Evolutionary conservation across 2,113 vertebrate species (phyloP), one percentile per base, ranked within the genome.

Genomic region (Corythoichthys haematopterus): DNA sequence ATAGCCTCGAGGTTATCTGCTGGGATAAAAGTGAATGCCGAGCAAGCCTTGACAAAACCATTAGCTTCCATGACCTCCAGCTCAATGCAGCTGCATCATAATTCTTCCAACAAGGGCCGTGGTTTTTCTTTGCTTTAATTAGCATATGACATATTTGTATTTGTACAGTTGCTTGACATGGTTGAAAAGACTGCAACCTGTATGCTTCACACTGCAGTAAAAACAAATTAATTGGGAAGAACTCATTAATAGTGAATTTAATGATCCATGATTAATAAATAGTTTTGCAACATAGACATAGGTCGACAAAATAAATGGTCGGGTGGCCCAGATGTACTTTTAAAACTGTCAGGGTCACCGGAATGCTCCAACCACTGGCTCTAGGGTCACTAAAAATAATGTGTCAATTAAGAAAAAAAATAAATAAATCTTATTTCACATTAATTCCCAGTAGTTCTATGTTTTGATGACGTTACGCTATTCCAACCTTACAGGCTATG

Each of bases 41-140:
- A 77, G 71, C 88, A 83, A 71, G 86, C 68, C 78, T 81, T 69
- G 81, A 88, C 81, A 72, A 81, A 84, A 76, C 79, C 81, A 76
- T 84, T 80, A 76, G 74, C 80, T 79, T 53, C 70, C 57, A 14
- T 84, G 89, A 89, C 87, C 88, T 83, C 63, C 66, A 70, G 75
- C 69, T 80, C 74, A 65, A 71, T 64, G 76, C 28, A 13, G 63
- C 65, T 66, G 76, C 70, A n/a, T 72, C 63, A 72, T 78, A 68
- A 79, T 43, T 84, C 76, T 71, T 52, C 38, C 28, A 61, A 14
- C 37, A 13, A 6, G 43, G 56, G 51, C 70, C 64, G 68, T 66
- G 33, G 6, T 11, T 28, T 45, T 36, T 84, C 60, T 69, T 71
- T 64, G 58, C 52, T 65, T 80, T 72, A 71, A 79, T 75, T 64